Conservation (phyloP, 2,797 vertebrate species). For the Mus caroli region DNA sequence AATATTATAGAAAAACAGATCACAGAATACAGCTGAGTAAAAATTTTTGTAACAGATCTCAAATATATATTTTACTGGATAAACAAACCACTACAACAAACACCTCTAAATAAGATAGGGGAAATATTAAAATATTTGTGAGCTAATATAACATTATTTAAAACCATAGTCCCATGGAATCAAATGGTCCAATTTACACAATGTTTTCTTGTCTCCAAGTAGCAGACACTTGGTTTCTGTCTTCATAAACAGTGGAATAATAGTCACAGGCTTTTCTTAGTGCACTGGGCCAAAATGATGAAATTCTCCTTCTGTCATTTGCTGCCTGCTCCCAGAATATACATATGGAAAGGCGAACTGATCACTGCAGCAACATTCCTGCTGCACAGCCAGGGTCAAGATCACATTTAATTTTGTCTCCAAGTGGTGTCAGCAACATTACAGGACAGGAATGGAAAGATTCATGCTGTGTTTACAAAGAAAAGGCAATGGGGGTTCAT, state of each 20-base stretch:
- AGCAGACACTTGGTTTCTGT: slow-evolving; percentile 13
- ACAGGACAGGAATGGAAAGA: neutral
- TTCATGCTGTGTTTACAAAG: neutral
- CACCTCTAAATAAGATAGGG: slow-evolving; percentile 15
- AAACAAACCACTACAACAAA: slow-evolving; percentile 34
- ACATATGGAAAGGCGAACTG: neutral
- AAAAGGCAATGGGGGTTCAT: neutral
- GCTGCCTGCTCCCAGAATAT: neutral
- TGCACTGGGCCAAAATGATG: neutral
- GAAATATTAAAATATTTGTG: slow-evolving; percentile 19
- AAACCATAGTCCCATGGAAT: neutral
- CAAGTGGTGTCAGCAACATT: neutral
- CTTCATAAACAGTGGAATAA: slow-evolving; percentile 19
- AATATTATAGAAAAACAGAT: neutral
- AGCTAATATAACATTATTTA: neutral
- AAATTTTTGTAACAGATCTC: neutral
- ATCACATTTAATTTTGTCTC: slow-evolving; percentile 57
- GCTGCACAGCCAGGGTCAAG: slow-evolving; percentile 13
- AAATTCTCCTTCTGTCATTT: neutral
- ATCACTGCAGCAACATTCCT: neutral
- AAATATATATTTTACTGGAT: slow-evolving; percentile 55
- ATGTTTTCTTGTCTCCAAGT: slow-evolving; percentile 38
- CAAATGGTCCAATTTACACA: slow-evolving; percentile 60
- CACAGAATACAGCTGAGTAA: neutral
- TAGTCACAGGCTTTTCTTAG: neutral